Evolutionary conservation across 2,113 vertebrate genomes (phyloP), one percentile per base, ranked within the genome.

Genomic region (Callipepla squamata): DNA sequence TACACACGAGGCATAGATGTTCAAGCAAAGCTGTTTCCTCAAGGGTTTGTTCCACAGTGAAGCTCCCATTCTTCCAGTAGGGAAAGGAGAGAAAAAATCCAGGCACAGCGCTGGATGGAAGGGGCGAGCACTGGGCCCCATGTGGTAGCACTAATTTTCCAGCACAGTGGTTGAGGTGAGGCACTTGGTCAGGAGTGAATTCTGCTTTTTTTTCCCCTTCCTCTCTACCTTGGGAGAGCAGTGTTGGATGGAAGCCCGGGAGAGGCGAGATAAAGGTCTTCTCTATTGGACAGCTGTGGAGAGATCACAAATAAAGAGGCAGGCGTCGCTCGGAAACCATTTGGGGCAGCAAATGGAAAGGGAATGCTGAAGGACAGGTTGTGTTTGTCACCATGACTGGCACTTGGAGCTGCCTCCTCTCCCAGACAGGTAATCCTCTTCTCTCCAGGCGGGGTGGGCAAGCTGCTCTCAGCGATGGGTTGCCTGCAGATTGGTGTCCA

Each of bases 101-200:
- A 7, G 84, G 78, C 93, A 77, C 63, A 69, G 72, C 19, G 1
- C 23, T 93, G 55, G 89, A 85, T 48, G 94, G 91, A 93, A 74
- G 73, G 57, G 90, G 95, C 81, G 85, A 93, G 91, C 20, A 59
- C 87, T 28, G 89, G 92, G 92, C 13, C 14, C 91, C 1, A 9
- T 68, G 92, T 3, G 0, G 66, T 62, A 86, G 94, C 95, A 92
- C 87, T 91, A 90, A 95, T 96, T 96, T 96, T 96, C 96, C 96
- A 96, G 87, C 75, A 83, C 0, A 0, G 40, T 78, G 79, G 91
- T 83, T 94, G 87, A 95, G 95, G 89, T 91, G 94, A 92, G 87
- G 32, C 76, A 80, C 89, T 70, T 0, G 13, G 87, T 89, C 87
- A 91, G 87, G 79, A 95, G 85, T 10, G 57, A 90, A 85, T 89